phyloP scores from a whole-genome alignment of 2,888 invertebrate species.

The Habrosyne pyritoides region DNA sequence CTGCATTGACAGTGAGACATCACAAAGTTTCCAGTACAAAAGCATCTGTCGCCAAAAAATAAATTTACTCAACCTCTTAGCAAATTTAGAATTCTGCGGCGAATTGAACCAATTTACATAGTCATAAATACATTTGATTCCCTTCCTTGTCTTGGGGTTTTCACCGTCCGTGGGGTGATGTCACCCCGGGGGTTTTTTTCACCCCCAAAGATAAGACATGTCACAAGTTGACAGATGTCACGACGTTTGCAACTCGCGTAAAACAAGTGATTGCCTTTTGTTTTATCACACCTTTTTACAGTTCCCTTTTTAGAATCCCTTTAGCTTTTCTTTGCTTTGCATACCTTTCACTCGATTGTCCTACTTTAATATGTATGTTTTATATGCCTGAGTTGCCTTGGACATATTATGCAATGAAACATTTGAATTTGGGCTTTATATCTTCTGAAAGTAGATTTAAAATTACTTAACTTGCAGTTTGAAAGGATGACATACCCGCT shows the following conservation, averaged over 20 bases:
- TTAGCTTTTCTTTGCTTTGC: constrained; percentile 12
- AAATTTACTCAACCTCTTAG: constrained; percentile 53
- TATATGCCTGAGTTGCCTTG: too few relatives aligned
- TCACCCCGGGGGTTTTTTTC: constrained; percentile 68
- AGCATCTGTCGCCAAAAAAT: constrained; percentile 57
- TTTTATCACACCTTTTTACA: constrained; percentile 13
- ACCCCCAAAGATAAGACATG: constrained; percentile 72
- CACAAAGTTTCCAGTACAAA: constrained; percentile 43
- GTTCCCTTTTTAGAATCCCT: constrained; percentile 15
- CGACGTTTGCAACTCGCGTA: constrained; percentile 63
- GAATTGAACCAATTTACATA: constrained; percentile 78
- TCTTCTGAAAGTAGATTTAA: not conserved
- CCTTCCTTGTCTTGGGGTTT: constrained; percentile 45
- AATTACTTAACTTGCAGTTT: not conserved
- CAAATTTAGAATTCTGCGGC: constrained; percentile 57
- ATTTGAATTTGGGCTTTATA: not conserved
- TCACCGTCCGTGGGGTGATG: constrained; percentile 44
- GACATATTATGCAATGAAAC: too few relatives aligned
- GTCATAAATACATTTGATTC: constrained; percentile 81
- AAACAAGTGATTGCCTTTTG: constrained; percentile 61
- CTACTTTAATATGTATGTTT: too few relatives aligned
- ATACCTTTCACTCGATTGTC: too few relatives aligned
- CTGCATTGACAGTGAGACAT: constrained; percentile 30
- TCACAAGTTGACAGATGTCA: constrained; percentile 78
- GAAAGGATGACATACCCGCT: not conserved